phyloP scores from a whole-genome alignment of 2,888 invertebrate genomes.

The Drosophila sordidapex region DNA sequence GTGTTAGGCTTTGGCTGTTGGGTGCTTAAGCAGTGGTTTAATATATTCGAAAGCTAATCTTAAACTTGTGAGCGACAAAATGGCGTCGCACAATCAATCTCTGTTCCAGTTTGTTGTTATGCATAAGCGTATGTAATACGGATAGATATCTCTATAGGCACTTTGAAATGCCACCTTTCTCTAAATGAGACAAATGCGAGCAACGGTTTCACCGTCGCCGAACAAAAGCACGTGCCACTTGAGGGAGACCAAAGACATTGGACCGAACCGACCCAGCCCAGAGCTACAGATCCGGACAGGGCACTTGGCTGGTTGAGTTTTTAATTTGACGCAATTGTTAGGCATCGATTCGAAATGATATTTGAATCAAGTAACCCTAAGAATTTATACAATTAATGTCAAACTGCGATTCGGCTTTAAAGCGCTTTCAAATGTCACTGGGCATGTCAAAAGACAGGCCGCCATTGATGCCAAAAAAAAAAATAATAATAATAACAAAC shows the following conservation, averaged over 20 bases:
- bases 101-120: constrained; percentile 57
- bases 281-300: constrained; percentile 39
- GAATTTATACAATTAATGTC: constrained; percentile 73
- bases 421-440: constrained; percentile 73
- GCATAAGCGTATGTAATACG: constrained; percentile 24
- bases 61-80: constrained; percentile 38
- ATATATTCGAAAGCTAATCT: constrained; percentile 24
- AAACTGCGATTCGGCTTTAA: constrained; percentile 54
- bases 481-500: constrained; percentile 14
- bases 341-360: constrained; percentile 64
- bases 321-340: constrained; percentile 76
- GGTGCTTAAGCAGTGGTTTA: background rate
- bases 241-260: constrained; percentile 48
- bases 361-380: constrained; percentile 58
- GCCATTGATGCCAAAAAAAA: constrained; percentile 49
- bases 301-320: constrained; percentile 58
- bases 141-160: constrained; percentile 27
- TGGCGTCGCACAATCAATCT: constrained; percentile 69
- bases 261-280: constrained; percentile 26
- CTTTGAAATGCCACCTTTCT: constrained; percentile 70
- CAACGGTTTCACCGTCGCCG: constrained; percentile 65
- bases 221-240: constrained; percentile 78
- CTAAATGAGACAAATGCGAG: constrained; percentile 69
- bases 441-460: constrained; percentile 60
- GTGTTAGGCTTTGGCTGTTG: background rate